Evolutionary conservation across 1,140 invertebrate genomes (phyloP), one percentile per base, ranked within the genome.

Genomic region (Plectus sambesii): DNA sequence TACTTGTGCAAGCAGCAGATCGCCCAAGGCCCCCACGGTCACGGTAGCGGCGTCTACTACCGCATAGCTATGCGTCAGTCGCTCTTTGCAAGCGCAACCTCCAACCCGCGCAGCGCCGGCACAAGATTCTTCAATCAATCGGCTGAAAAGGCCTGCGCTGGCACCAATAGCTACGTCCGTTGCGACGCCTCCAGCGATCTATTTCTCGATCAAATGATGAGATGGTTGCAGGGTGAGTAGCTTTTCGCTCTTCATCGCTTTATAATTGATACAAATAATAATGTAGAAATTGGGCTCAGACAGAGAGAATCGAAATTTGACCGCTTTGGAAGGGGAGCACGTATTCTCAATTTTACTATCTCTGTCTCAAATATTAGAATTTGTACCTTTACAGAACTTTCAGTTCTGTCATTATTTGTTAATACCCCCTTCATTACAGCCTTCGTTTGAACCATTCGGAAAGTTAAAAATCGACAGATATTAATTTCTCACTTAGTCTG

Each of bases 41-140:
- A n/a, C n/a, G n/a, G n/a, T 40, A n/a, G n/a, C n/a, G 64, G 64
- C 36, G 59, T 67, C 17, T 67, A 54, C 56, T 67, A 65, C 37
- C 66, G 64, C 36, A 49, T 67, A 8, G 53, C 69, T n/a, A 59
- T 67, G 58, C 41, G 64, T 17, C 64, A 67, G 46, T 67, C 63
- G 9, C 50, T 67, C 24, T 67, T 67, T 47, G 64, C 65, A 5
- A 48, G 60, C 15, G 63, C 58, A 22, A 50, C 66, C n/a, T n/a
- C n/a, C n/a, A n/a, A n/a, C n/a, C n/a, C n/a, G n/a, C n/a, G 42
- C 55, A 64, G 17, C n/a, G n/a, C n/a, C n/a, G 47, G n/a, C n/a
- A n/a, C n/a, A n/a, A n/a, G n/a, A n/a, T n/a, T n/a, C n/a, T n/a
- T n/a, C n/a, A n/a, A n/a, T n/a, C n/a, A n/a, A n/a, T n/a, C n/a